Base-by-base conservation (phyloP, 2,113 vertebrate genomes). In the Tetrao urogallus region DNA sequence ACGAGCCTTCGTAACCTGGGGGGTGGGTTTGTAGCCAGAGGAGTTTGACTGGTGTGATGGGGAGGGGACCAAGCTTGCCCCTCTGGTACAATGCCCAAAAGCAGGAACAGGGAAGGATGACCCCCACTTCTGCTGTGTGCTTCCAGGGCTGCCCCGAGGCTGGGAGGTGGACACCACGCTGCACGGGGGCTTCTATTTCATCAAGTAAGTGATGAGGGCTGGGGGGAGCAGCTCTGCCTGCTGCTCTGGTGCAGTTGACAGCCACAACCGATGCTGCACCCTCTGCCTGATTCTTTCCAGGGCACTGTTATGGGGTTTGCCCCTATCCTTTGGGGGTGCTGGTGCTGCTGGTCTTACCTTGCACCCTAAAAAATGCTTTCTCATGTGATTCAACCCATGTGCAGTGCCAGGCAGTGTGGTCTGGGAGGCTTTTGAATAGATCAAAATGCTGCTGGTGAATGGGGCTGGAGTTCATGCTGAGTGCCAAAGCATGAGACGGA, bases 101-200 rank as follows among this genome's bases (percentile, higher is more conserved):
- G 36, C 22, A 50, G 30, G 67, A 22, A 13, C 0, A 3, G 58
- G 16, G 32, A 69, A 75, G 25, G 48, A 42, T 92, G 87, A 92
- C 50, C 8, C 1, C 77, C 58, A 32, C 82, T 81, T 38, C 74
- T 63, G 76, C 54, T 66, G 18, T 92, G 70, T 97, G 73, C 95
- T 86, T 42, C 2, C 94, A 98, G 98, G 90, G 78, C 82, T 98
- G 93, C 97, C 97, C 77, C 96, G 92, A 71, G 98, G 98, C 88
- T 98, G 98, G 98, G 98, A 98, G 92, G 91, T 92, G 95, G 98
- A 97, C 73, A 97, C 92, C 54, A 98, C 98, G 1, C 64, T 24
- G 50, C 96, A 97, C 6, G 98, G 98, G 56, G 93, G 96, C 25
- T 83, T 97, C 67, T 98, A 97, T 91, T 98, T 98, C 93, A 98